Evolutionary conservation across 2,113 vertebrate species (phyloP).

Genomic region (Gopherus evgoodei): DNA sequence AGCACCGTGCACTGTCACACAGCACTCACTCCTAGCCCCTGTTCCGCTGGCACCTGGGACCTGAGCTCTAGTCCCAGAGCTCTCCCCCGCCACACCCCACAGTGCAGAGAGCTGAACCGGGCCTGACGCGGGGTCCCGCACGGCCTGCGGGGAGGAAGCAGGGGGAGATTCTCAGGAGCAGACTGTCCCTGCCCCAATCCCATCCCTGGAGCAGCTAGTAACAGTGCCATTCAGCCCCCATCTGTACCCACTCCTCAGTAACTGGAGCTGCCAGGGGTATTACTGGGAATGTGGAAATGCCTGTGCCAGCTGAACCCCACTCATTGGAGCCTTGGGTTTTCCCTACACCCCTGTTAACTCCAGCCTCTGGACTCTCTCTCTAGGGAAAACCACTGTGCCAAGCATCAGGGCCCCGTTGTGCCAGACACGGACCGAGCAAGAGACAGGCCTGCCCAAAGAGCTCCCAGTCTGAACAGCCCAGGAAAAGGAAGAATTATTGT

Average conservation of each 20-base stretch:
- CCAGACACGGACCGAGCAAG: background rate
- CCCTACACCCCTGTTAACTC: fast-evolving
- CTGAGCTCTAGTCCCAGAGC: background rate
- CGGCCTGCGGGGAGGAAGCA: background rate
- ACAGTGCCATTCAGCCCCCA: background rate
- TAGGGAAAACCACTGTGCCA: background rate
- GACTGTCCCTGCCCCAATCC: background rate
- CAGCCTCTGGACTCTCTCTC: background rate
- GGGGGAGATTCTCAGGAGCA: background rate
- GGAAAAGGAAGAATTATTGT: background rate
- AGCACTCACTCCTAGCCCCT: background rate
- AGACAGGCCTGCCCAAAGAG: background rate
- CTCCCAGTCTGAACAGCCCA: background rate
- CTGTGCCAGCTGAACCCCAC: background rate
- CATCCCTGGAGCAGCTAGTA: background rate
- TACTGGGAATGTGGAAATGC: background rate
- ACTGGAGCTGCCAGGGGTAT: background rate
- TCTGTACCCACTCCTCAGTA: background rate
- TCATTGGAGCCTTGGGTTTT: background rate
- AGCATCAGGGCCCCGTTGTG: background rate
- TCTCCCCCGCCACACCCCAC: background rate
- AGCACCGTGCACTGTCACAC: background rate
- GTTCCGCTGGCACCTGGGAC: no score
- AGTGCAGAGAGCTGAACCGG: background rate
- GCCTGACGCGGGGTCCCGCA: background rate